A percentile compares a stretch with the other conserved stretches of the same genome.
These are phyloP conservation scores for Babyrousa celebensis DNA, from an alignment of 2,797 vertebrate genomes.

Conservation along the genomic window DNA sequence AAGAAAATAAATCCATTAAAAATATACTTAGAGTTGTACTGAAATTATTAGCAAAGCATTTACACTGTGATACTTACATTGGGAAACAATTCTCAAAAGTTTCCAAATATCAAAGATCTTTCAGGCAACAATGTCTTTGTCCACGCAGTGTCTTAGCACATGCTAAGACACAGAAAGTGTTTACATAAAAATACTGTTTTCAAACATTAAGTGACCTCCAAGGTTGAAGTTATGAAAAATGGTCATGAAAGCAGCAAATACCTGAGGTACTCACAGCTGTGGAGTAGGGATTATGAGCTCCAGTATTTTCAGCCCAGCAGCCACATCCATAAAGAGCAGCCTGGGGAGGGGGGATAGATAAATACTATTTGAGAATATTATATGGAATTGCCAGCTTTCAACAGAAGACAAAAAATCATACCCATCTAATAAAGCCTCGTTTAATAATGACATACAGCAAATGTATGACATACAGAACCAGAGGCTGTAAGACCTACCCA, in stretches of 20 bases:
- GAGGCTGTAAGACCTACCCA: not conserved
- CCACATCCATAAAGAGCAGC: constrained; percentile 99
- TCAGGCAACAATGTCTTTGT: not conserved
- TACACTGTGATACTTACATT: constrained; percentile 34
- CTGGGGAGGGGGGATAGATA: constrained; percentile 89
- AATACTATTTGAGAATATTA: constrained; percentile 48
- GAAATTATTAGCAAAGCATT: constrained; percentile 61
- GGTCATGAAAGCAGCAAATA: constrained; percentile 94
- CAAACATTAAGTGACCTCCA: constrained; percentile 63
- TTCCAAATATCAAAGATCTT: constrained; percentile 42
- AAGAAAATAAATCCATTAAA: constrained; percentile 9
- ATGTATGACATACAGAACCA: not conserved
- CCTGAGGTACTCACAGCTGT: constrained; percentile 99
- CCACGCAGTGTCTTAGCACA: not conserved
- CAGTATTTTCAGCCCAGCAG: constrained; percentile 99
- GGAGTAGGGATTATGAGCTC: constrained; percentile 96
- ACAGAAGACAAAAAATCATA: constrained; percentile 38
- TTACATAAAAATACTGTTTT: constrained; percentile 60
- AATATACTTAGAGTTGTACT: not conserved
- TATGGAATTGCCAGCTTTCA: constrained; percentile 63
- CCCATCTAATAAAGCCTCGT: constrained; percentile 22
- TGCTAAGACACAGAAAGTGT: not conserved
- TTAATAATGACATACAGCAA: constrained; percentile 45
- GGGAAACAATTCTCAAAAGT: constrained; percentile 53
- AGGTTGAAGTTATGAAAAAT: constrained; percentile 85